Evolutionary conservation across 1,140 invertebrate species (phyloP).

Genomic region (Magallana ariakensis): DNA sequence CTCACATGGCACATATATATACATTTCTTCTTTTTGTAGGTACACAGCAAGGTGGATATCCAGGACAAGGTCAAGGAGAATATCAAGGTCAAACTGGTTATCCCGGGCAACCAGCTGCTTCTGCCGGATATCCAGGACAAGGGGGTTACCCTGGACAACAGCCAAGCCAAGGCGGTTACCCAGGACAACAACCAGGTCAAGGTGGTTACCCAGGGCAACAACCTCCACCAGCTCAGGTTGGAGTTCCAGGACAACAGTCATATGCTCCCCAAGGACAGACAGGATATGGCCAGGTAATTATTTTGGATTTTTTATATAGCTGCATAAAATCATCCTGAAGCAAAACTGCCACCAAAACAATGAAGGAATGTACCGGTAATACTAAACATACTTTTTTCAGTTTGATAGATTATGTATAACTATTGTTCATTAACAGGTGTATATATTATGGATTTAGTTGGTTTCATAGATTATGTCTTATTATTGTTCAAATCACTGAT

Average conservation of each 20-base stretch:
- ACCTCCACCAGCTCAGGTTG: not conserved
- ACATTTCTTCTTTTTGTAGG: not conserved
- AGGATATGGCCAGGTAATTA: constrained; percentile 43
- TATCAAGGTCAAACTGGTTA: constrained; percentile 17
- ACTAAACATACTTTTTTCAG: too few relatives aligned
- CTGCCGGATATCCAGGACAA: not conserved
- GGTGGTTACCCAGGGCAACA: not conserved
- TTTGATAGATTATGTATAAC: too few relatives aligned
- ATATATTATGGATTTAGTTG: too few relatives aligned
- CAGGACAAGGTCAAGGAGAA: constrained; percentile 18
- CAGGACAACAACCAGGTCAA: constrained; percentile 38
- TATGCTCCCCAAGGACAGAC: constrained; percentile 42
- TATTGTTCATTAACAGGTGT: too few relatives aligned
- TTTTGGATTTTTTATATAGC: not conserved
- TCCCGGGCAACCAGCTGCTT: constrained; percentile 16
- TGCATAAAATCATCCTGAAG: too few relatives aligned
- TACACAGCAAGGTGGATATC: constrained; percentile 24
- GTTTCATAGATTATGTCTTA: too few relatives aligned
- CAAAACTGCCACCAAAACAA: too few relatives aligned
- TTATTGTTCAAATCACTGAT: too few relatives aligned
- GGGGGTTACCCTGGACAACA: constrained; percentile 49
- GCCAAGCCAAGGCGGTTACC: constrained; percentile 43
- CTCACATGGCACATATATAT: too few relatives aligned
- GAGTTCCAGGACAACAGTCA: constrained; percentile 4
- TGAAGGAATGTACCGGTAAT: too few relatives aligned